Percentiles rank a stretch among this genome's conserved stretches.
These are phyloP conservation scores for Lampropteryx suffumata DNA, from an alignment of 2,888 invertebrate species.

Conservation along the genomic window DNA sequence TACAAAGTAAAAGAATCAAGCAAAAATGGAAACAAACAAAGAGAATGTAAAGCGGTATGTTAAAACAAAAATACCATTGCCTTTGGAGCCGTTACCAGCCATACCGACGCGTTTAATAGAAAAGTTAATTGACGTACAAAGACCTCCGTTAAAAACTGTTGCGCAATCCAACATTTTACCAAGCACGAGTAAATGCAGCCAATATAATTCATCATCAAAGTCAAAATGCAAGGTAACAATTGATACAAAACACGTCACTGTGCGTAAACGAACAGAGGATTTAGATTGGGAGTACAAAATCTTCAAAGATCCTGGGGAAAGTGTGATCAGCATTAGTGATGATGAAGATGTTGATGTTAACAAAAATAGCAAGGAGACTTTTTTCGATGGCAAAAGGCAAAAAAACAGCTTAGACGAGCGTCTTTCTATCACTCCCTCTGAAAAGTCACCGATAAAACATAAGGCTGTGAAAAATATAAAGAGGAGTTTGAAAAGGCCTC, in stretches of 20 bases:
- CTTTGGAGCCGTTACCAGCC: constrained; percentile 54
- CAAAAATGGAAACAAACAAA: constrained; percentile 50
- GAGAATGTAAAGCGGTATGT: constrained; percentile 49
- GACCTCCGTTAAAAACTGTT: constrained; percentile 52
- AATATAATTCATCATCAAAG: background rate
- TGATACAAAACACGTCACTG: constrained; percentile 52
- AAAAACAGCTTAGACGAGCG: constrained; percentile 35
- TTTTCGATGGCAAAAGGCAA: constrained; percentile 27
- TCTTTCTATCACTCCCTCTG: constrained; percentile 47
- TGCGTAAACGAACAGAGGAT: constrained; percentile 43
- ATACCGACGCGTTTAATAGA: constrained; percentile 51
- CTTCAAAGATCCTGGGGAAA: constrained; percentile 45
- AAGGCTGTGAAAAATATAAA: constrained; percentile 62
- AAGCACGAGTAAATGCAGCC: constrained; percentile 17
- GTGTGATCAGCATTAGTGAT: constrained; percentile 43
- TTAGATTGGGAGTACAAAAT: constrained; percentile 52
- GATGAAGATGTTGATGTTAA: constrained; percentile 40
- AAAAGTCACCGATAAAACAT: constrained; percentile 43
- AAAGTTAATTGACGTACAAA: constrained; percentile 26
- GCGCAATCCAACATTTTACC: constrained; percentile 20
- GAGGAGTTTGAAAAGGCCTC: constrained; percentile 66
- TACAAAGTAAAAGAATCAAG: background rate
- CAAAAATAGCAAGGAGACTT: constrained; percentile 13
- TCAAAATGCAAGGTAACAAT: constrained; percentile 26
- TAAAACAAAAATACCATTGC: constrained; percentile 60